Evolutionary conservation across 1,140 invertebrate genomes (phyloP).

Genomic region (Grapholita molesta): DNA sequence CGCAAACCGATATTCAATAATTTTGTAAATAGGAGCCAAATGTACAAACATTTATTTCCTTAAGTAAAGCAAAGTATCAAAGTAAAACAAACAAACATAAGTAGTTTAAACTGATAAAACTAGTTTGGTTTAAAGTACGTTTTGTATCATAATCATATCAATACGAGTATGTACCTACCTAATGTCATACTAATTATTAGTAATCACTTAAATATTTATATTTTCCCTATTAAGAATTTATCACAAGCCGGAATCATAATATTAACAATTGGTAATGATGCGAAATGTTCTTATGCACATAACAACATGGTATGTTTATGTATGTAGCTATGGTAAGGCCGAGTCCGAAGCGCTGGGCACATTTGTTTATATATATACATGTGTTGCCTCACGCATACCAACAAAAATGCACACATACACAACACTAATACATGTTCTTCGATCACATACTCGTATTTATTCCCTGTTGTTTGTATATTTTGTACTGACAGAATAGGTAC

Average conservation of each 20-base stretch:
- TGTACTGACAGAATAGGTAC: not conserved
- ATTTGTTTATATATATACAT: conserved; percentile 14
- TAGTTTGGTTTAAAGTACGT: not conserved
- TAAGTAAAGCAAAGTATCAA: not conserved
- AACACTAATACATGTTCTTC: not conserved
- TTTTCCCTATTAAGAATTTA: not conserved
- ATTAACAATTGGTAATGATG: not conserved
- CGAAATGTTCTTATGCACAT: conserved; percentile 1
- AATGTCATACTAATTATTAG: too few relatives aligned
- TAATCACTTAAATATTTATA: not conserved
- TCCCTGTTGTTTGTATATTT: conserved; percentile 12
- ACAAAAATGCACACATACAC: conserved; percentile 1
- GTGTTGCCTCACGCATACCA: not conserved
- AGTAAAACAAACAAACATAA: not conserved
- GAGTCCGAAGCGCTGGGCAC: not conserved
- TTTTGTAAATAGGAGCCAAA: too few relatives aligned
- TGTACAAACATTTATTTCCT: too few relatives aligned
- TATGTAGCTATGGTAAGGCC: not conserved
- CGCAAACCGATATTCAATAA: too few relatives aligned
- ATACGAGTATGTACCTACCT: too few relatives aligned
- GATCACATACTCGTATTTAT: conserved; percentile 13
- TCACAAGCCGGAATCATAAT: too few relatives aligned
- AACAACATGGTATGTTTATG: not conserved
- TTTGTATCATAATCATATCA: not conserved
- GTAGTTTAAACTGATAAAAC: not conserved